A percentile compares a stretch with the other conserved stretches of the same genome.
Evolutionary conservation across 2,113 vertebrate genomes (phyloP).

Genomic region (Tichodroma muraria): DNA sequence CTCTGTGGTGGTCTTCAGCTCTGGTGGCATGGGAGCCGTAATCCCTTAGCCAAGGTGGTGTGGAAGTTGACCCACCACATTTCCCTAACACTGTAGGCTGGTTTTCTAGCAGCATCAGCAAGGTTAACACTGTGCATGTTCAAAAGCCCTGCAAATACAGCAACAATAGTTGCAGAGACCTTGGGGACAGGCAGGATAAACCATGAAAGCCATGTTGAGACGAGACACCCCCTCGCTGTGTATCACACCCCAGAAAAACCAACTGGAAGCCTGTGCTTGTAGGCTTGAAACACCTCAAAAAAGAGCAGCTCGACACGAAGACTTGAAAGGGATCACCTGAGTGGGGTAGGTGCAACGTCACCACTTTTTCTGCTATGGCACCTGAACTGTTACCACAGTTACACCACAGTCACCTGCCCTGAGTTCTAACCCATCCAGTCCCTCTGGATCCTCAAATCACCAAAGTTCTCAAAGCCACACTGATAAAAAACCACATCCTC

Average conservation of each 20-base stretch:
- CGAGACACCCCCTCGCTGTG: accelerated
- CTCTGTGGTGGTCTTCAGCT: neutral
- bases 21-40: neutral
- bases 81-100: neutral
- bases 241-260: neutral
- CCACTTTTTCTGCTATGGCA: neutral
- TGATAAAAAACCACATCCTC: neutral
- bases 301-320: neutral
- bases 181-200: neutral
- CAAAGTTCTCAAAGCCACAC: neutral
- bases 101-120: neutral
- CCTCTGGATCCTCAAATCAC: neutral
- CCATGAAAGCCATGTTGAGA: accelerated
- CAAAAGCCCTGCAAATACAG: neutral
- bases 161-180: neutral
- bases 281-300: neutral
- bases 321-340: neutral
- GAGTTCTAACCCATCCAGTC: neutral
- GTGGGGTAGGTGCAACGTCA: neutral
- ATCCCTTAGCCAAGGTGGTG: neutral
- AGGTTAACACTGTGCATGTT: neutral
- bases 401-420: neutral
- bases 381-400: neutral
- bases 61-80: neutral
- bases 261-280: neutral